Base-by-base conservation (phyloP, 2,888 invertebrate genomes). In the Eucera pruinosa region DNA sequence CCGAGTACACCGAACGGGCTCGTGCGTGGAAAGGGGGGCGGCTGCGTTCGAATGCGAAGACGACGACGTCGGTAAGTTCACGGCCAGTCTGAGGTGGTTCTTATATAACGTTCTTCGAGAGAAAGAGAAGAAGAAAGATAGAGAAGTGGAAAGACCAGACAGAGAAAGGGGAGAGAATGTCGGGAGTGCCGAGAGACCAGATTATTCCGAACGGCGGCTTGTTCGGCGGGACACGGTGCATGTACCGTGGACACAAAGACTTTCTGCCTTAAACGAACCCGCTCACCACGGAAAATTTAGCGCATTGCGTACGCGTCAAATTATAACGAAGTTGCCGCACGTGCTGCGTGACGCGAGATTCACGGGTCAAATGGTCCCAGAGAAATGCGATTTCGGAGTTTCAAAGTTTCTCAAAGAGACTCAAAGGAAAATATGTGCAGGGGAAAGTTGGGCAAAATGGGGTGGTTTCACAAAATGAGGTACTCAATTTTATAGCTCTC, bases 31-130 rank as follows among this genome's bases (percentile, higher is more conserved):
- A 81, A 85, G 82, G 70, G 81, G 80, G 80, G 83, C 85, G 84
- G 86, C 84, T 85, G 83, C 87, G 87, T 86, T 86, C 87, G 86
- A 75, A 78, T 60, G 61, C 69, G 74, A 78, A 72, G 75, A 81
- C 80, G 83, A 67, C 82, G 83, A 85, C 86, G 87, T 81, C 84
- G 87, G 87, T 91, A 92, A 92, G 91, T 92, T 92, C 92, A 92
- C 89, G 91, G 92, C 90, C 91, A 91, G 90, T 90, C 90, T 89
- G 88, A 88, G 86, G 60, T 75, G 77, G 78, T 83, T 80, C 84
- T 88, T 88, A 88, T 87, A 87, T 87, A 87, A 87, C 82, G 79
- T 36, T 7, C 15, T 57, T 69, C 70, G 69, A 30, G 64, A 52
- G 65, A 36, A 55, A 57, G 48, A 54, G 36, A 50, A 13, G 33